These are phyloP conservation scores for Tolmerus cingulatus DNA, from an alignment of 2,888 invertebrate genomes.

Conservation along the genomic window DNA sequence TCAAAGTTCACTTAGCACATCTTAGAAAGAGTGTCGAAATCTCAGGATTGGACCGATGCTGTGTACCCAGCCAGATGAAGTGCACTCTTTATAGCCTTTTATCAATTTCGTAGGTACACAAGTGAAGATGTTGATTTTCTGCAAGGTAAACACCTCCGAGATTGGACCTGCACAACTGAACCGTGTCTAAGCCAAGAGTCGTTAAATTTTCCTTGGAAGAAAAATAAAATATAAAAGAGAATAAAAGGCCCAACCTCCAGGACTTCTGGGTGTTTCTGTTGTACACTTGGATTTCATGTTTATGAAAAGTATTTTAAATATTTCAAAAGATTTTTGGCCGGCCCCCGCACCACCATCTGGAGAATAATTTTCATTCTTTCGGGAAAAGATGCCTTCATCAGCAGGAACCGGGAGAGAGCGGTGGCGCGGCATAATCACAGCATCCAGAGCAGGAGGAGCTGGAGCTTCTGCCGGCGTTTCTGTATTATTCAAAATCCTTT, in stretches of 20 bases:
- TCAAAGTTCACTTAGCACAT: neutral
- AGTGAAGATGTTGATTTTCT: conserved; percentile 25
- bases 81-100: neutral
- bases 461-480: neutral
- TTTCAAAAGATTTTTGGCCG: neutral
- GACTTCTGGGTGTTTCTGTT: neutral
- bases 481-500: conserved; percentile 39
- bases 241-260: neutral
- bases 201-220: neutral
- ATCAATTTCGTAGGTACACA: conserved; percentile 21
- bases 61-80: conserved; percentile 10
- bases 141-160: neutral
- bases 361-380: neutral
- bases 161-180: neutral
- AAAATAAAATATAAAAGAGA: neutral
- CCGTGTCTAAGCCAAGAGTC: neutral
- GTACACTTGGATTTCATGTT: conserved; percentile 3
- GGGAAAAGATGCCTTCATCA: neutral
- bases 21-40: neutral
- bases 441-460: neutral
- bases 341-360: neutral
- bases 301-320: conserved; percentile 11
- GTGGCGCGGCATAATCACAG: neutral
- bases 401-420: neutral
- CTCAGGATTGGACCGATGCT: neutral